Base-by-base conservation (phyloP, 2,888 invertebrate genomes). In the Drosophila paramelanica region DNA sequence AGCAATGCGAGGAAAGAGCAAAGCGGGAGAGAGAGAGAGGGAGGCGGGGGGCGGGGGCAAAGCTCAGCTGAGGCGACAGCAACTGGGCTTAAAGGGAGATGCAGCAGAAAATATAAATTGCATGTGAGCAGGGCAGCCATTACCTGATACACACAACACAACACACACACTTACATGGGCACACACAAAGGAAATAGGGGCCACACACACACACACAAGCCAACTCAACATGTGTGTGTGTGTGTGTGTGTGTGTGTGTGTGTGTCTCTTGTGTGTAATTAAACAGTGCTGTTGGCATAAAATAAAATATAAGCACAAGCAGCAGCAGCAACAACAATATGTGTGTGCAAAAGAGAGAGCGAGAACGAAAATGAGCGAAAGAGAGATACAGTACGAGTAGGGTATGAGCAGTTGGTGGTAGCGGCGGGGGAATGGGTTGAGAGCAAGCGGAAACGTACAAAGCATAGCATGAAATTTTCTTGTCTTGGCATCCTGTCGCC, bases 401-500 rank as follows among this genome's bases (percentile, higher is more conserved):
- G 10, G 33, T 11, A 33, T 33, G 31, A 33, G 17, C 17, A 17
- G 31, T 33, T 33, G 33, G 11, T 39, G 17, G 2, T 17, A 3
- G 31, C 27, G 17, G 17, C 17, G 1, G 20, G 14, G 17, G 1
- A 20, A 17, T 42, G 39, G 52, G 39, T 6, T 41, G 58, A 60
- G 57, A 49, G 45, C 49, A 47, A 53, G 69, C 83, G 88, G 88
- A 87, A 83, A 79, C 79, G 82, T 84, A 87, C 83, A 83, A 87
- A 83, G 83, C 83, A 83, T 83, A 76, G 88, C 88, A 83, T 83
- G 88, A 83, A 83, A 83, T 83, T 85, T 80, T 86, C 85, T 88
- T 88, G 88, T 88, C 85, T 86, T 86, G 88, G 81, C 87, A 86
- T 85, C 87, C 88, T 86, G 85, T 86, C 88, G 87, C 85, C 85